Percentiles rank a stretch among this genome's conserved stretches.
Evolutionary conservation across 2,797 vertebrate genomes (phyloP).

Genomic region (Characodon lateralis): DNA sequence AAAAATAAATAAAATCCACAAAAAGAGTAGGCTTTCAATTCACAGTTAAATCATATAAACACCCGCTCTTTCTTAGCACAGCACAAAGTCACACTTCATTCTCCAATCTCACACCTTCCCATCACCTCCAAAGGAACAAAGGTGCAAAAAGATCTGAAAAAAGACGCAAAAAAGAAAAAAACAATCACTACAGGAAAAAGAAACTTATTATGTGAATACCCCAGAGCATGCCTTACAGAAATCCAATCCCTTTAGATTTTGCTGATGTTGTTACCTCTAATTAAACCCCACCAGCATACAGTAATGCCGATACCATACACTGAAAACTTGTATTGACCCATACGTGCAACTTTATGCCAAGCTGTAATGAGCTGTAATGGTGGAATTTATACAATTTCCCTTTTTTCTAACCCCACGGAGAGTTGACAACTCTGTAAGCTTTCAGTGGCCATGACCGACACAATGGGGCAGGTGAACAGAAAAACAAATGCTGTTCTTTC

Average conservation of each 20-base stretch:
- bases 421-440: constrained; percentile 20
- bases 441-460: constrained; percentile 37
- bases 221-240: constrained; percentile 10
- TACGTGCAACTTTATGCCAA: neutral
- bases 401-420: constrained; percentile 17
- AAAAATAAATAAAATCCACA: constrained; percentile 29
- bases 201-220: constrained; percentile 22
- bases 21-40: constrained; percentile 40
- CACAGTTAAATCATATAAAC: constrained; percentile 51
- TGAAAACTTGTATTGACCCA: constrained; percentile 1
- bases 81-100: constrained; percentile 27
- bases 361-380: constrained; percentile 8
- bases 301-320: neutral
- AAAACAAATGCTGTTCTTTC: constrained; percentile 22
- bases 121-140: constrained; percentile 15
- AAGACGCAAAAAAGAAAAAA: constrained; percentile 2
- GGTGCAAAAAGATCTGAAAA: constrained; percentile 6
- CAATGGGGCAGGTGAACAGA: constrained; percentile 7
- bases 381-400: constrained; percentile 11
- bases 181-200: constrained; percentile 9
- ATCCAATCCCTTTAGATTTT: constrained; percentile 11
- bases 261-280: constrained; percentile 1
- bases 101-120: constrained; percentile 17
- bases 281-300: neutral
- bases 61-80: constrained; percentile 30